Conservation (phyloP, 2,797 vertebrate species). For the Hylomyscus alleni region DNA sequence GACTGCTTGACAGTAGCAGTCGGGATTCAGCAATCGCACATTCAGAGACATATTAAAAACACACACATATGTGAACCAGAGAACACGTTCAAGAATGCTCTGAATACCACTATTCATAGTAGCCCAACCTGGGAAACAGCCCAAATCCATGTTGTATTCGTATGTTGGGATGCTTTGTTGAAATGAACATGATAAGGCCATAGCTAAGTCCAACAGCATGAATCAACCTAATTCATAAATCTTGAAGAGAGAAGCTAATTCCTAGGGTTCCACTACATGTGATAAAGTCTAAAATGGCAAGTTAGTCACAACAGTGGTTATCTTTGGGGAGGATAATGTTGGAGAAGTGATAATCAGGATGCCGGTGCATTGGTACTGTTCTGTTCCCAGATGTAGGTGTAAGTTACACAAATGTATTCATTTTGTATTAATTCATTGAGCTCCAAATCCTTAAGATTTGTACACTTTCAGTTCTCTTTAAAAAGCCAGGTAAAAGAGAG, state of each 20-base stretch:
- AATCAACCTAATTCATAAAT: background rate
- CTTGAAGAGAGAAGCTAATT: background rate
- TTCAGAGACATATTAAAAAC: background rate
- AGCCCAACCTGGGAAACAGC: background rate
- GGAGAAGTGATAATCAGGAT: background rate
- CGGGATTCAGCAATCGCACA: background rate
- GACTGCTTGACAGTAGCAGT: background rate
- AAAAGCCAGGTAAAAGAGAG: background rate
- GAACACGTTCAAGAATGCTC: background rate
- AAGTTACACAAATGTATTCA: background rate
- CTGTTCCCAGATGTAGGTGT: constrained; percentile 17
- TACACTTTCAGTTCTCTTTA: background rate
- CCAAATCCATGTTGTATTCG: background rate
- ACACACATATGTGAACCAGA: background rate
- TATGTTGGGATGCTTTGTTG: background rate
- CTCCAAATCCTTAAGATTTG: background rate
- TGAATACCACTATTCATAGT: constrained; percentile 11
- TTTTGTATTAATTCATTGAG: constrained; percentile 7
- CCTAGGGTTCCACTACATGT: background rate
- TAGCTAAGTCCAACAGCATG: background rate
- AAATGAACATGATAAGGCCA: constrained; percentile 37
- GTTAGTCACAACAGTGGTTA: background rate
- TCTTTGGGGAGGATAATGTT: background rate
- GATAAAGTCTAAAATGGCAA: background rate
- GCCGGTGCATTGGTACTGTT: background rate